A percentile compares a stretch with the other conserved stretches of the same genome.
These are phyloP conservation scores for Asteroscopus sphinx DNA, from an alignment of 2,888 invertebrate genomes.

Conservation along the genomic window DNA sequence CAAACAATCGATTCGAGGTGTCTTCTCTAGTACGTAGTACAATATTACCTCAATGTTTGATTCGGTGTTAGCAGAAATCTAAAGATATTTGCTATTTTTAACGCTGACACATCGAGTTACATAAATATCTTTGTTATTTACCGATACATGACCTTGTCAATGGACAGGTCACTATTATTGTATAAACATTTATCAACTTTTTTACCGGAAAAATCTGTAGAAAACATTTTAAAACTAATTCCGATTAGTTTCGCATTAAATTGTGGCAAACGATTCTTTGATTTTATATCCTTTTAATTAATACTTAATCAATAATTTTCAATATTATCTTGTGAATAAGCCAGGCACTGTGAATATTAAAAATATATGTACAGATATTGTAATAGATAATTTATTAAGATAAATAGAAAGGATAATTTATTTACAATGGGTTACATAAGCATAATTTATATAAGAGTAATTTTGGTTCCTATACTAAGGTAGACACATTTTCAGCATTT, in stretches of 20 bases:
- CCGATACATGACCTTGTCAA: constrained; percentile 8
- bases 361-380: constrained; percentile 81
- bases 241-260: constrained; percentile 25
- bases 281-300: constrained; percentile 46
- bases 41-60: too few relatives aligned
- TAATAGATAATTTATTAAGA: constrained; percentile 78
- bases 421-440: constrained; percentile 73
- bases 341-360: constrained; percentile 69
- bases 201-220: constrained; percentile 1
- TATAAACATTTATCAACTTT: constrained; percentile 2
- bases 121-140: background rate
- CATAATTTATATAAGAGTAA: constrained; percentile 69
- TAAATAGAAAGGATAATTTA: constrained; percentile 77
- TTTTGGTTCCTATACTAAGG: constrained; percentile 89
- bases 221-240: constrained; percentile 5
- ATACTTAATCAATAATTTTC: constrained; percentile 26
- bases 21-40: too few relatives aligned
- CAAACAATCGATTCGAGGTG: too few relatives aligned
- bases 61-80: constrained; percentile 1
- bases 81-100: background rate
- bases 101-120: background rate
- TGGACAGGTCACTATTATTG: constrained; percentile 11
- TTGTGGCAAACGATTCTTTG: constrained; percentile 20
- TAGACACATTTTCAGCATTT: constrained; percentile 77
- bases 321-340: constrained; percentile 52